Conservation (phyloP, 2,888 invertebrate genomes). For the Pemphredon lugubris region DNA sequence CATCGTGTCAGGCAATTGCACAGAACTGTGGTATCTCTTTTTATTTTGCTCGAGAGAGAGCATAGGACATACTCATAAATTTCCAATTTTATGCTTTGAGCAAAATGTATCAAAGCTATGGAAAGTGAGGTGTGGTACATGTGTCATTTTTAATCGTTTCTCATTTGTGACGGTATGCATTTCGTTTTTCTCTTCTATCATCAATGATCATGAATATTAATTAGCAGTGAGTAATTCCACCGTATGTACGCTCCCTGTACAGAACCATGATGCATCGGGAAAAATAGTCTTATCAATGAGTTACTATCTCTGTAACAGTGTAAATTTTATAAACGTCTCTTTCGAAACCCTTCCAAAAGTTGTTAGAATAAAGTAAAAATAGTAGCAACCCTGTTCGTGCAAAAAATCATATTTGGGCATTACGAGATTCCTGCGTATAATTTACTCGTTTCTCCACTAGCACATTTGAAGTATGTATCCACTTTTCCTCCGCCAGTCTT, state of each 20-base stretch:
- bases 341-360: slow-evolving; percentile 27
- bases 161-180: slow-evolving; percentile 7
- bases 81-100: neutral
- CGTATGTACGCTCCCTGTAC: slow-evolving; percentile 33
- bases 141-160: slow-evolving; percentile 4
- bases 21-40: no score
- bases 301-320: slow-evolving; percentile 23
- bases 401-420: no score
- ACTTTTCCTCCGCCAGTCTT: no score
- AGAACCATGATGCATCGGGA: slow-evolving; percentile 43
- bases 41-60: neutral
- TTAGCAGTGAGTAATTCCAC: slow-evolving; percentile 52
- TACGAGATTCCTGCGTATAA: neutral
- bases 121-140: slow-evolving; percentile 10
- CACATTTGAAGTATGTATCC: no score
- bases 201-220: slow-evolving; percentile 57
- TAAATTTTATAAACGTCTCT: slow-evolving; percentile 15
- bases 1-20: slow-evolving; percentile 5
- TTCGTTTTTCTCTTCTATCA: slow-evolving; percentile 30
- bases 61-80: neutral
- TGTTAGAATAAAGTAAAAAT: slow-evolving; percentile 15
- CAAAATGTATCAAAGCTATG: slow-evolving; percentile 5
- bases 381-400: neutral
- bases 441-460: no score
- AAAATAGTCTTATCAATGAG: slow-evolving; percentile 43